These are phyloP conservation scores for Harpagoxenus sublaevis DNA, from an alignment of 2,888 invertebrate genomes.

Conservation along the genomic window DNA sequence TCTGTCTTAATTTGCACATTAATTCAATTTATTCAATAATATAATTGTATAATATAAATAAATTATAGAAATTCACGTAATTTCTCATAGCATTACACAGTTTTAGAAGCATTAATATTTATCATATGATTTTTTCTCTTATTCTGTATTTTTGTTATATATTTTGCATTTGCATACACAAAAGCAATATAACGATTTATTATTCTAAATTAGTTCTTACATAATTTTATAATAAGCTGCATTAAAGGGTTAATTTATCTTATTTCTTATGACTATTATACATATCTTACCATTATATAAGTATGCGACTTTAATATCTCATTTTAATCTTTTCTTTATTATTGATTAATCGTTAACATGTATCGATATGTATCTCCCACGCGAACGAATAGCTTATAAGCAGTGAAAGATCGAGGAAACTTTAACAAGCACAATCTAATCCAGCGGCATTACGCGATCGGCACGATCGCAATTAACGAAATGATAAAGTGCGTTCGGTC, in stretches of 20 bases:
- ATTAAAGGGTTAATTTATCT: not conserved
- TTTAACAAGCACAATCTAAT: conserved; percentile 29
- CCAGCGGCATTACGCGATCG: conserved; percentile 11
- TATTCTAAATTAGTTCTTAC: not conserved
- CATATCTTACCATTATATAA: not conserved
- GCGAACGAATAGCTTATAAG: not conserved
- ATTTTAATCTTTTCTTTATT: not conserved
- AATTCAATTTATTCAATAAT: conserved; percentile 29
- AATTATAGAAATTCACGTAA: not conserved
- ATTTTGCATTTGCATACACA: not conserved
- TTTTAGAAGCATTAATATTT: not conserved
- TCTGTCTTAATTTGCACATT: conserved; percentile 14
- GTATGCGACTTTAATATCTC: not conserved
- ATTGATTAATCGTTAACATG: not conserved
- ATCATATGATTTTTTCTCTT: not conserved
- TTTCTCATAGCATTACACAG: not conserved
- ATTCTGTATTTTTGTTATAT: not conserved
- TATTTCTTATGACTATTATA: not conserved
- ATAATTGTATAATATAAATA: not conserved
- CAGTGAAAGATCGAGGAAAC: conserved; percentile 16
- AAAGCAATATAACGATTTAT: not conserved
- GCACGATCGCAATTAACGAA: conserved; percentile 43
- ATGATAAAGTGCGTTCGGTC: conserved; percentile 33
- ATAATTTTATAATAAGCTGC: not conserved
- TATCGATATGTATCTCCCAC: not conserved